Evolutionary conservation across 2,888 invertebrate genomes (phyloP), one percentile per base, ranked within the genome.

Genomic region (Volucella inflata): DNA sequence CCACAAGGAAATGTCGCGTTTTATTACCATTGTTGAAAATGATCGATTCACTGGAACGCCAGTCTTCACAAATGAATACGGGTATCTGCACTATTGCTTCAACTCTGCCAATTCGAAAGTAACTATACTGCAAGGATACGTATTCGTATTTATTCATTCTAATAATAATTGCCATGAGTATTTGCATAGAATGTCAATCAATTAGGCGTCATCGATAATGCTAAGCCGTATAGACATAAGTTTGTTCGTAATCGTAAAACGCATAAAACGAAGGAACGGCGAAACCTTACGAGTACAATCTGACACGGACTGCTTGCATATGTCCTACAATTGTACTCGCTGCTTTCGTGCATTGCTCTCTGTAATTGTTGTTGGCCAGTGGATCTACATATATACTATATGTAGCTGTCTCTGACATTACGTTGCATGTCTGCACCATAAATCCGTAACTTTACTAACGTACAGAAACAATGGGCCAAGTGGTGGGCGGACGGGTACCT

Each of bases 111-210:
- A 50, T 48, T 16, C 42, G 17, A 48, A 8, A 12, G 70, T 16
- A 71, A 36, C 60, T 71, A 59, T 72, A 55, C 67, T 48, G 48
- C 48, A 55, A 76, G 75, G 75, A 75, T 80, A 75, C 74, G 30
- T 36, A 30, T 36, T 55, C 79, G 51, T 60, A 38, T 21, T 72
- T 44, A 50, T 60, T 53, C 46, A 60, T 55, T 4, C 17, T 42
- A 30, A 72, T 76, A 85, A 80, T 80, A 67, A 85, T 85, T 85
- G 80, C 80, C 80, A 17, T 65, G 79, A 64, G 76, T 40, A 85
- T 85, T 85, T 85, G 84, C 80, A 85, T 85, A 80, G 80, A 80
- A 85, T 85, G 84, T 51, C 76, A 85, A 85, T 85, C 84, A 85
- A 80, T 85, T 80, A 80, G 80, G 80, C 84, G 84, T 80, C 80